A percentile compares a stretch with the other conserved stretches of the same genome.
phyloP scores from a whole-genome alignment of 1,140 invertebrate species.

The Drosophila murphyi region DNA sequence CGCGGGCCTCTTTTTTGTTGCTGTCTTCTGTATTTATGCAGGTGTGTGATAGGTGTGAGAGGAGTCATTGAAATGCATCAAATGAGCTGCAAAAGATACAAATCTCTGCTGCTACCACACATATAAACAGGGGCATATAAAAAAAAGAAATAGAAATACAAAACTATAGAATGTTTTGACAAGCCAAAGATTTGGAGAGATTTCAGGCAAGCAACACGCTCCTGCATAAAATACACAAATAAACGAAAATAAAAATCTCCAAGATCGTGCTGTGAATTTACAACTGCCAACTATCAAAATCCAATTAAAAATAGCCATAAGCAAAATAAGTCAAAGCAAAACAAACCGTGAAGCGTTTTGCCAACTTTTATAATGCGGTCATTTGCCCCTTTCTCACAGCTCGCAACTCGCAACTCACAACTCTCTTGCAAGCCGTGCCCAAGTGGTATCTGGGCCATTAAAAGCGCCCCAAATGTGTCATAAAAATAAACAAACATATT shows the following conservation, averaged over 20 bases:
- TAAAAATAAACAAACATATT: conserved; percentile 41
- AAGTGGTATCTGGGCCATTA: conserved; percentile 4
- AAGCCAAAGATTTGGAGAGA: conserved; percentile 23
- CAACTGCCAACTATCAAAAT: conserved; percentile 59
- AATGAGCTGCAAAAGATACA: conserved; percentile 55
- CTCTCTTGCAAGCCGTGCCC: conserved; percentile 24
- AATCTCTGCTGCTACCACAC: conserved; percentile 45
- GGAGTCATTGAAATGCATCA: conserved; percentile 68
- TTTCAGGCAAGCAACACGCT: conserved; percentile 3
- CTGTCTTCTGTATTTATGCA: conserved; percentile 1
- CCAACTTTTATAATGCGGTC: conserved; percentile 25
- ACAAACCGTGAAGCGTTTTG: conserved; percentile 12
- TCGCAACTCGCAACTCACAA: not conserved
- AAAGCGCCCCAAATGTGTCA: conserved; percentile 63
- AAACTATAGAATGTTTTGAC: conserved; percentile 12
- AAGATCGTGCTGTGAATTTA: conserved; percentile 49
- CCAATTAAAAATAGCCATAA: conserved; percentile 45
- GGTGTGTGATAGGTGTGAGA: conserved; percentile 36
- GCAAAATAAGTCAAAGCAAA: not conserved
- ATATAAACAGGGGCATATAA: conserved; percentile 56
- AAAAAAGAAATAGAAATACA: conserved; percentile 8
- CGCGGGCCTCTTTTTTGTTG: conserved; percentile 5
- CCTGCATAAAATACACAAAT: conserved; percentile 23
- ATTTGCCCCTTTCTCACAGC: conserved; percentile 16
- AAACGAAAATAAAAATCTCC: not conserved